These are phyloP conservation scores for Stenopsyche tienmushanensis DNA, from an alignment of 1,140 invertebrate genomes.

Conservation along the genomic window DNA sequence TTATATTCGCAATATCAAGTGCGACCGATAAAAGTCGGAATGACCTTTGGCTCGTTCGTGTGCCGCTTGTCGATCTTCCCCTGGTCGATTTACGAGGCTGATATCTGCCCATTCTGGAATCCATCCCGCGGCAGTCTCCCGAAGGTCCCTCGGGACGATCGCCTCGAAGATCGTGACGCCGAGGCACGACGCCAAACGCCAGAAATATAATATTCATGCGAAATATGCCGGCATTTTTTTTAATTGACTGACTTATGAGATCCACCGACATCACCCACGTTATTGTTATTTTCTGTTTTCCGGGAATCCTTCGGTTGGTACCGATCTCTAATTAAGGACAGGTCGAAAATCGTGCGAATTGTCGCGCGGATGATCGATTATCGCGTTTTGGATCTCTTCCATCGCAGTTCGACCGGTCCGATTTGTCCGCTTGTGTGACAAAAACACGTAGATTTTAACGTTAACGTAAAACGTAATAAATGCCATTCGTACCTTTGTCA, in stretches of 20 bases:
- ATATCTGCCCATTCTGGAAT: too few relatives aligned
- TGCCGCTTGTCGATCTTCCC: neutral
- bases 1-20: too few relatives aligned
- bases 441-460: too few relatives aligned
- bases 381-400: too few relatives aligned
- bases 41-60: too few relatives aligned
- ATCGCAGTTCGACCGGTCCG: too few relatives aligned
- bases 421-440: too few relatives aligned
- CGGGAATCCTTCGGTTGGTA: neutral
- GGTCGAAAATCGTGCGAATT: too few relatives aligned
- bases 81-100: neutral
- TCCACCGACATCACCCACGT: constrained; percentile 4
- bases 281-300: constrained; percentile 14
- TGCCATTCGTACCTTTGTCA: too few relatives aligned
- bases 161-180: neutral
- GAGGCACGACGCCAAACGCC: constrained; percentile 7
- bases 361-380: too few relatives aligned
- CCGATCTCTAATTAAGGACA: neutral
- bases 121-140: neutral
- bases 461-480: too few relatives aligned
- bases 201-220: constrained; percentile 13
- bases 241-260: constrained; percentile 5
- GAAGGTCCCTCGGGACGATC: neutral
- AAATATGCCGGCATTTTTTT: constrained; percentile 3
- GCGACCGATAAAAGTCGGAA: too few relatives aligned